Conservation (phyloP, 1,140 invertebrate species). For the Drosophila ananassae region DNA sequence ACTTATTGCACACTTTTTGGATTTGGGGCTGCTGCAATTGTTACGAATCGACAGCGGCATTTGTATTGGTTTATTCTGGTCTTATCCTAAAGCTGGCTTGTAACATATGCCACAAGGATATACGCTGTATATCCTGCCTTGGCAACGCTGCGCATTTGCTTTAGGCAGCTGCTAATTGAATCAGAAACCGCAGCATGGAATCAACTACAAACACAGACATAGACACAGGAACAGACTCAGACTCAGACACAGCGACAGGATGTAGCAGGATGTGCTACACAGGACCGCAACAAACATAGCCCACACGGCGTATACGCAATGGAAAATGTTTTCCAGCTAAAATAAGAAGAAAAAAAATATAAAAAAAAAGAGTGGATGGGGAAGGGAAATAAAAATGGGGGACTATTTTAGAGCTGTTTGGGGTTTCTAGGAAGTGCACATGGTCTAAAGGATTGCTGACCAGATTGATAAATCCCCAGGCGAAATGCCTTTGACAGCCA, state of each 20-base stretch:
- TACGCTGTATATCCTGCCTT: neutral
- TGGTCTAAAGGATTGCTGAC: slow-evolving; percentile 26
- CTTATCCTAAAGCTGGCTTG: slow-evolving; percentile 26
- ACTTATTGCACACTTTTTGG: slow-evolving; percentile 40
- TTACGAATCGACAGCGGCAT: slow-evolving; percentile 19
- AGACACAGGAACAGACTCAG: neutral
- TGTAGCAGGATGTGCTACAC: neutral
- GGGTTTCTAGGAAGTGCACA: neutral
- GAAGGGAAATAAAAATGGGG: neutral
- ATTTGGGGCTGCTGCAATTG: slow-evolving; percentile 18
- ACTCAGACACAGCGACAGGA: slow-evolving; percentile 1
- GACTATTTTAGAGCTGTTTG: slow-evolving; percentile 24
- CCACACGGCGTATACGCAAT: slow-evolving; percentile 33
- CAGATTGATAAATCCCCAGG: slow-evolving; percentile 39
- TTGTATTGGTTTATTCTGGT: slow-evolving; percentile 17
- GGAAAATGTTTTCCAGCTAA: slow-evolving; percentile 2
- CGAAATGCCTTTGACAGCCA: slow-evolving; percentile 27
- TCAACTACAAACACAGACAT: slow-evolving; percentile 36
- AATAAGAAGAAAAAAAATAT: neutral
- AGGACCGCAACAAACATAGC: neutral
- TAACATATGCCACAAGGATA: slow-evolving; percentile 27
- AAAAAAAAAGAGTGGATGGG: neutral
- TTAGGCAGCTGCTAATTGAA: slow-evolving; percentile 44
- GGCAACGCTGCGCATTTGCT: slow-evolving; percentile 2
- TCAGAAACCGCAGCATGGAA: slow-evolving; percentile 48